Conservation (phyloP, 2,888 invertebrate genomes). For the Brachypalpus laphriformis region DNA sequence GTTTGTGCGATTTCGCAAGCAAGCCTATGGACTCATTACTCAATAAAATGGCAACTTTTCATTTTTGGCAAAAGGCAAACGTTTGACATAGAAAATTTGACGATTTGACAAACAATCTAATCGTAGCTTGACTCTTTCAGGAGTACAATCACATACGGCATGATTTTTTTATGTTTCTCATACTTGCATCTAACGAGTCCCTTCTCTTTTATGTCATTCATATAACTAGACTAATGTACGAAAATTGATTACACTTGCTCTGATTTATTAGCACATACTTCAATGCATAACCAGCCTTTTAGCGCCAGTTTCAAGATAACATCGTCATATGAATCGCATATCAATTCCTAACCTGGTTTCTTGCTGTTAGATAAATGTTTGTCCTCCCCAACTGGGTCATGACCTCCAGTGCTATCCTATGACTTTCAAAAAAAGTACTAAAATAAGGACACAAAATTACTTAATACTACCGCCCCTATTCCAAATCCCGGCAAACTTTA, state of each 20-base stretch:
- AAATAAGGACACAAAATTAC: conserved; percentile 1
- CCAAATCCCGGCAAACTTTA: conserved; percentile 10
- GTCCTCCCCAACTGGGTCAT: background rate
- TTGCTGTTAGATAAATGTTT: background rate
- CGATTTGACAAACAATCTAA: too few species aligned
- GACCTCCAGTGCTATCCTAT: background rate
- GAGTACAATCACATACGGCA: too few species aligned
- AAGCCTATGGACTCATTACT: too few species aligned
- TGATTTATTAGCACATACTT: background rate
- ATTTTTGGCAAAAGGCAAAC: too few species aligned
- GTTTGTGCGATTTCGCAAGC: too few species aligned
- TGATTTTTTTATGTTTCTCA: too few species aligned
- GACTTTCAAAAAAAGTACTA: background rate
- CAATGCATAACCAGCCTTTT: background rate
- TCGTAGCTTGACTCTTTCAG: too few species aligned
- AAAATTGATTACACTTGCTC: background rate
- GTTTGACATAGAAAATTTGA: too few species aligned
- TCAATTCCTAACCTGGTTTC: background rate
- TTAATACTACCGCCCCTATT: background rate
- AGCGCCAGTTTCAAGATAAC: background rate
- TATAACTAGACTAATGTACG: too few species aligned
- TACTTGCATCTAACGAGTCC: too few species aligned
- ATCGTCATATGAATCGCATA: background rate
- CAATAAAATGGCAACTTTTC: too few species aligned
- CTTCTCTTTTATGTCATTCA: too few species aligned